Evolutionary conservation across 1,140 invertebrate genomes (phyloP).

Genomic region (Geopemphigus sp.): DNA sequence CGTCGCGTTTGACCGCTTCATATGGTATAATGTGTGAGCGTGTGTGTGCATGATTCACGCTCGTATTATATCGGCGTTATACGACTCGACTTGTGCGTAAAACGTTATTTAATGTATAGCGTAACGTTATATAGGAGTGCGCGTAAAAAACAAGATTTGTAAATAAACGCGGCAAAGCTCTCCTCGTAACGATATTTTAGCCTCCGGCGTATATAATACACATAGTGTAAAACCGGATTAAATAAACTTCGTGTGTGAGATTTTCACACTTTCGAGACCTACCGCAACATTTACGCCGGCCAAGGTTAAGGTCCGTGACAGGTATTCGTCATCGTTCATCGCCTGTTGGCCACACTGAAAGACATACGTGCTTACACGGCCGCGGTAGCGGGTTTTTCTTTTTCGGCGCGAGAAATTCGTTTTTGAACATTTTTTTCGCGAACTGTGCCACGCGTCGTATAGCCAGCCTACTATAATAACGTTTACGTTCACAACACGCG

Average conservation of each 20-base stretch:
- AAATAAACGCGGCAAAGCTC: not conserved
- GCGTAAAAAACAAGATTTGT: no score
- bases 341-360: constrained; percentile 35
- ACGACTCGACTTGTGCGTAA: not conserved
- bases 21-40: not conserved
- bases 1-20: not conserved
- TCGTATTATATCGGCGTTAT: not conserved
- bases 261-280: constrained; percentile 31
- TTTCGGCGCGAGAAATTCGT: no score
- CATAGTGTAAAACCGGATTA: not conserved
- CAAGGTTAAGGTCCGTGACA: constrained; percentile 39
- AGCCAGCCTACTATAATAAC: no score
- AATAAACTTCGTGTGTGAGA: not conserved
- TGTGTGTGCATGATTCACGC: not conserved
- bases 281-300: constrained; percentile 19
- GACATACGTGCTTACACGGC: no score
- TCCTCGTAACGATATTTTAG: not conserved
- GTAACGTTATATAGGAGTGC: not conserved
- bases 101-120: not conserved
- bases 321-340: not conserved
- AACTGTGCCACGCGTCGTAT: no score
- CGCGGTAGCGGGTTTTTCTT: no score
- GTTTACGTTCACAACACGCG: no score
- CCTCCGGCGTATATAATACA: not conserved
- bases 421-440: not conserved